Conservation (phyloP, 1,140 invertebrate genomes). For the Habropoda laboriosa region DNA sequence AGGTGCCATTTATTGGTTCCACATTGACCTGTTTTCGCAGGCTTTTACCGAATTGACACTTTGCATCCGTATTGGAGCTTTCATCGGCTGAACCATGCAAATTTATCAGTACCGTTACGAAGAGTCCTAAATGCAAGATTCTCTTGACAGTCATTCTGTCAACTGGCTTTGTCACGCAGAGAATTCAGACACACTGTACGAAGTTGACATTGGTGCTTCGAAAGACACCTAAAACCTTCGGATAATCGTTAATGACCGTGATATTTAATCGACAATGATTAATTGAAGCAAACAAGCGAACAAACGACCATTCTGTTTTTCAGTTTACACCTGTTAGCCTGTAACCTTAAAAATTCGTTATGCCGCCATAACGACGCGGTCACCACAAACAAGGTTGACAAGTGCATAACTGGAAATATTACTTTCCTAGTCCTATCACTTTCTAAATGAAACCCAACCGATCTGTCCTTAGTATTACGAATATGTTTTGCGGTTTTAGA, state of each 20-base stretch:
- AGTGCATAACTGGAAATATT: conserved; percentile 30
- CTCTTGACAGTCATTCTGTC: conserved; percentile 29
- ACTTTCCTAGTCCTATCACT: conserved; percentile 30
- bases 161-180: not conserved
- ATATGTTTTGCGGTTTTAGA: conserved; percentile 14
- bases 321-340: conserved; percentile 2
- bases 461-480: conserved; percentile 14
- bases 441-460: conserved; percentile 45
- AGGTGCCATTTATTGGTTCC: conserved; percentile 74
- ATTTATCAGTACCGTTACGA: conserved; percentile 9
- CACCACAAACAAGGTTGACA: conserved; percentile 48
- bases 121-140: conserved; percentile 13
- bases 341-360: conserved; percentile 52
- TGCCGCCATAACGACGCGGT: conserved; percentile 6
- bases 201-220: not conserved
- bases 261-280: not conserved
- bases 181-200: not conserved
- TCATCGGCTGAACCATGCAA: conserved; percentile 6
- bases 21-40: conserved; percentile 76
- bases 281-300: not conserved
- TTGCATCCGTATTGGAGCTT: conserved; percentile 3
- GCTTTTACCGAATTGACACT: conserved; percentile 74
- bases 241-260: not conserved
- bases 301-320: conserved; percentile 17
- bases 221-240: not conserved